Percentiles rank a stretch among this genome's conserved stretches.
These are phyloP conservation scores for Rachycentron canadum DNA, from an alignment of 2,797 vertebrate genomes.

Conservation along the genomic window DNA sequence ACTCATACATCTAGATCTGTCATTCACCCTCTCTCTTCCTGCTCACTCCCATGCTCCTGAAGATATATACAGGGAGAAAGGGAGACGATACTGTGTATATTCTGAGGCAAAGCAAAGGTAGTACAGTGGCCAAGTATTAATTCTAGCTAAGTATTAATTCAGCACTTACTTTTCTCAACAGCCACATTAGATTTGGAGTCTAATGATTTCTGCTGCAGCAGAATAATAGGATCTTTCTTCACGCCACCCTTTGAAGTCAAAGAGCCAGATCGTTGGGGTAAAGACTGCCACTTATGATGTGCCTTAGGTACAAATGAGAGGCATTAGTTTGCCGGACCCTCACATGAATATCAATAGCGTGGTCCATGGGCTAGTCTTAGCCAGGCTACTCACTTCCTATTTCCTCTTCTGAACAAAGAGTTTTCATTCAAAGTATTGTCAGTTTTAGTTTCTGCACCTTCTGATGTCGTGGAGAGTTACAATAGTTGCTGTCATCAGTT, in stretches of 20 bases:
- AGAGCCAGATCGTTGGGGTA: slow-evolving; percentile 73
- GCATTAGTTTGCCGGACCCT: slow-evolving; percentile 72
- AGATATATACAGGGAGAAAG: neutral
- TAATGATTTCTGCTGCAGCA: slow-evolving; percentile 72
- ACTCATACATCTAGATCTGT: neutral
- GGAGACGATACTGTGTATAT: slow-evolving; percentile 14
- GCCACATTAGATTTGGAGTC: slow-evolving; percentile 63
- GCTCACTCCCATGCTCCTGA: neutral
- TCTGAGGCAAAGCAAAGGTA: slow-evolving; percentile 1
- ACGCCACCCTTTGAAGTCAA: slow-evolving; percentile 79
- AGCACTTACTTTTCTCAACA: slow-evolving; percentile 56
- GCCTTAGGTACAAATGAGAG: slow-evolving; percentile 79
- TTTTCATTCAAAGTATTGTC: slow-evolving; percentile 1
- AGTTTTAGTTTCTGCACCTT: neutral
- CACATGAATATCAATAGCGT: slow-evolving; percentile 74
- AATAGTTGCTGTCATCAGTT: neutral
- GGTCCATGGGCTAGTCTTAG: slow-evolving; percentile 38
- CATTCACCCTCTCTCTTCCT: neutral
- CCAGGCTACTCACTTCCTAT: slow-evolving; percentile 9
- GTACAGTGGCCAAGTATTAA: slow-evolving; percentile 59
- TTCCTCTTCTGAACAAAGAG: neutral
- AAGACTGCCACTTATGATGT: slow-evolving; percentile 80
- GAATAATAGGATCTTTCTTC: slow-evolving; percentile 81
- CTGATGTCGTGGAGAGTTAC: neutral
- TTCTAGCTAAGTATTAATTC: slow-evolving; percentile 63